These are phyloP conservation scores for Megaceryle maxima DNA, from an alignment of 2,113 vertebrate species.

Conservation along the genomic window DNA sequence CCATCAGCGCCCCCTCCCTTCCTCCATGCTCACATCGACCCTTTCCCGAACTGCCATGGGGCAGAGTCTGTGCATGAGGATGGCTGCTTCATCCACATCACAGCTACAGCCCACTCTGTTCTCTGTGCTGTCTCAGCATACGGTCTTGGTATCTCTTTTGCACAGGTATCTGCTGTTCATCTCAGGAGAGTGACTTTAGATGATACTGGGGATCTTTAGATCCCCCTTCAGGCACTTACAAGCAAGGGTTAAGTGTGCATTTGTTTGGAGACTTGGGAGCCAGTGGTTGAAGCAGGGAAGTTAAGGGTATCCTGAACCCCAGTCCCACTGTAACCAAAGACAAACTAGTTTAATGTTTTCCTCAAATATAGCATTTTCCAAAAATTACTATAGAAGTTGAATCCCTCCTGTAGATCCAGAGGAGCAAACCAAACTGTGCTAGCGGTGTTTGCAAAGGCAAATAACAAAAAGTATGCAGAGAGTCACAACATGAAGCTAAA, in stretches of 20 bases:
- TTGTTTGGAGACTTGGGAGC: background rate
- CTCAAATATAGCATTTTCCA: background rate
- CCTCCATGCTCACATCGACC: background rate
- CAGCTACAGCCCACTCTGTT: background rate
- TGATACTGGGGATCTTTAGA: background rate
- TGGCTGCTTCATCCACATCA: background rate
- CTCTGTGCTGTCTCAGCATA: fast-evolving
- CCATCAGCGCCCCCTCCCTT: background rate
- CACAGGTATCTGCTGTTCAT: background rate
- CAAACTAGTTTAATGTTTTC: background rate
- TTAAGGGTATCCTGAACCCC: background rate
- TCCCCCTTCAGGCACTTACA: background rate
- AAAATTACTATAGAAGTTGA: background rate
- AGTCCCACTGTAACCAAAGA: background rate
- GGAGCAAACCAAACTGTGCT: background rate
- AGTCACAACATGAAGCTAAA: background rate
- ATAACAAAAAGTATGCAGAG: background rate
- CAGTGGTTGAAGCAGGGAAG: background rate
- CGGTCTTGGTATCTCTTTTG: background rate
- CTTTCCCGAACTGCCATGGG: background rate
- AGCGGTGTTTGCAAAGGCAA: background rate
- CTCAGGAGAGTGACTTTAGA: background rate
- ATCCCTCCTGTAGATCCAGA: background rate
- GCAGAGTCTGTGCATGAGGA: background rate
- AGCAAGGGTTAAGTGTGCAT: background rate